Evolutionary conservation across 2,888 invertebrate genomes (phyloP).

Genomic region (Drosophila percnosoma): DNA sequence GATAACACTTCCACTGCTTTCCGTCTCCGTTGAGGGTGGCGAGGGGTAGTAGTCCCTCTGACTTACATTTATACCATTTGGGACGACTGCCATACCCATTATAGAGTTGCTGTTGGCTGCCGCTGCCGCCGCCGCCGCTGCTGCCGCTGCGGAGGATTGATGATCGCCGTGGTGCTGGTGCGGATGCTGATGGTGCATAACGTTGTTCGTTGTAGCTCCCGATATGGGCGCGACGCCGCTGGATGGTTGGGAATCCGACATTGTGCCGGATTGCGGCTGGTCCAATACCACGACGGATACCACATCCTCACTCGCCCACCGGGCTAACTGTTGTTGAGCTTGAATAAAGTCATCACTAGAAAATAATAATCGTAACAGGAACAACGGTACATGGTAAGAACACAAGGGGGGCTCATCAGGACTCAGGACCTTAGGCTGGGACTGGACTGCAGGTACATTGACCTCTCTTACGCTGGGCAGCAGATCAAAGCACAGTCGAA

Average conservation of each 20-base stretch:
- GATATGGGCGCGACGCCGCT: constrained; percentile 86
- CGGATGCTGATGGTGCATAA: constrained; percentile 86
- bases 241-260: constrained; percentile 85
- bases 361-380: constrained; percentile 93
- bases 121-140: constrained; percentile 70
- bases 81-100: constrained; percentile 81
- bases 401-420: constrained; percentile 68
- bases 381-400: constrained; percentile 87
- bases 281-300: constrained; percentile 87
- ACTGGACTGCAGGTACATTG: constrained; percentile 25
- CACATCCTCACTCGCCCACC: constrained; percentile 96
- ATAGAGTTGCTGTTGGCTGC: constrained; percentile 77
- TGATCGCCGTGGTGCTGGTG: constrained; percentile 84
- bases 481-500: constrained; percentile 17
- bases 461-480: constrained; percentile 24
- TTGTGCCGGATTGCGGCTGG: constrained; percentile 84
- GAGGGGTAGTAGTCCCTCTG: constrained; percentile 85
- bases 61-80: constrained; percentile 86
- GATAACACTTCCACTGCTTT: constrained; percentile 86
- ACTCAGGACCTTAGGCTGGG: constrained; percentile 43
- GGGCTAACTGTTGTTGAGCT: constrained; percentile 98
- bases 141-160: constrained; percentile 81
- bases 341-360: constrained; percentile 99
- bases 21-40: constrained; percentile 86
- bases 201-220: constrained; percentile 86